A percentile compares a stretch with the other conserved stretches of the same genome.
phyloP scores from a whole-genome alignment of 2,888 invertebrate genomes.

The Noctua fimbriata region DNA sequence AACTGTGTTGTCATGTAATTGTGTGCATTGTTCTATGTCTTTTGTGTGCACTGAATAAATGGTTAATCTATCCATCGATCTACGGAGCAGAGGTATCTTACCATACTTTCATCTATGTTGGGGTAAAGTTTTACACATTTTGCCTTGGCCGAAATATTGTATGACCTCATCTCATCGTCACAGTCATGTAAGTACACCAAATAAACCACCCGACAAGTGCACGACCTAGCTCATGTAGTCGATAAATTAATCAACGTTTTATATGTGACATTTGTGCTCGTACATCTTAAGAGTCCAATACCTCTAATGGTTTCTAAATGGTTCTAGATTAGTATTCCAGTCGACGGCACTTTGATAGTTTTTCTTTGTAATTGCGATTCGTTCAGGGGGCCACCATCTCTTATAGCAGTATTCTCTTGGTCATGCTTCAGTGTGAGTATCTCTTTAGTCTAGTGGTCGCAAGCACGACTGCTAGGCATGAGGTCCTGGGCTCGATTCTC shows the following conservation, averaged over 20 bases:
- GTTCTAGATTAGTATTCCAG: constrained; percentile 62
- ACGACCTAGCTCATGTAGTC: neutral
- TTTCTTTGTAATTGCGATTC: constrained; percentile 58
- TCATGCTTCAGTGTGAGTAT: neutral
- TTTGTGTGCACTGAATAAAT: too few species aligned
- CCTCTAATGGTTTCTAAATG: constrained; percentile 63
- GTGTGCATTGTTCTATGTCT: too few species aligned
- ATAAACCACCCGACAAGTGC: neutral
- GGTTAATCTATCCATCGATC: too few species aligned
- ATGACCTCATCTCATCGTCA: neutral
- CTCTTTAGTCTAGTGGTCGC: too few species aligned
- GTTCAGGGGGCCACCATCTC: constrained; percentile 2
- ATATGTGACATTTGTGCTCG: constrained; percentile 20
- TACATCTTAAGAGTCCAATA: constrained; percentile 61
- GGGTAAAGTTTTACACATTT: neutral
- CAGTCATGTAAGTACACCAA: constrained; percentile 2
- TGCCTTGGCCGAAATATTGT: neutral
- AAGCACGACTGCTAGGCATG: too few species aligned
- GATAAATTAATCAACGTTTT: constrained; percentile 45
- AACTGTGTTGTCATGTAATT: too few species aligned
- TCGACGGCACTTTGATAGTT: constrained; percentile 61
- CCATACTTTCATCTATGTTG: neutral
- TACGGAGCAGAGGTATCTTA: too few species aligned
- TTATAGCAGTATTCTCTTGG: neutral
- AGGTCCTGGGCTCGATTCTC: too few species aligned